These are phyloP conservation scores for Odontocerum albicorne DNA, from an alignment of 2,888 invertebrate genomes.

Conservation along the genomic window DNA sequence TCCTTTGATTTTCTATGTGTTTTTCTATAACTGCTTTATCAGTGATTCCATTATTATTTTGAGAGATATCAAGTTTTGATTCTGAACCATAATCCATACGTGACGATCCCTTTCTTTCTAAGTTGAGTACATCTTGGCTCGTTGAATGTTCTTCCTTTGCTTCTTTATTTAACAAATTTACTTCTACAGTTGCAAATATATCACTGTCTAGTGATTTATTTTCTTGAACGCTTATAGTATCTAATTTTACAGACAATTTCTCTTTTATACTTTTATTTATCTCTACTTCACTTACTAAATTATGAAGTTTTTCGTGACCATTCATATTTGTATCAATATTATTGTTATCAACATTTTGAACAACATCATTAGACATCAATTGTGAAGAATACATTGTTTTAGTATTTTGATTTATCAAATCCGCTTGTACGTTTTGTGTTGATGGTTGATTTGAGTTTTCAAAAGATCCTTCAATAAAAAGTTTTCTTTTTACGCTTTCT, in stretches of 20 bases:
- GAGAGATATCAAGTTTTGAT: neutral
- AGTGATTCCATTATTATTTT: neutral
- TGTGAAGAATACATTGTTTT: neutral
- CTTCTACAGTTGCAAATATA: neutral
- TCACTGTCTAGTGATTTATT: neutral
- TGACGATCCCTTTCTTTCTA: neutral
- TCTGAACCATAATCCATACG: too few species aligned
- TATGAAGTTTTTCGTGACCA: neutral
- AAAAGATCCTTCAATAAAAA: conserved; percentile 1
- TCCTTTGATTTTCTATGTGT: neutral
- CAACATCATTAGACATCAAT: too few species aligned
- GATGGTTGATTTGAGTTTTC: neutral
- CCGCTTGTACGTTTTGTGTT: neutral
- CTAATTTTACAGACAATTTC: neutral
- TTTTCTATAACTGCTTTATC: neutral
- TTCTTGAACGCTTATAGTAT: neutral
- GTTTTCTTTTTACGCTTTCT: conserved; percentile 9
- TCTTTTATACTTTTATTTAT: neutral
- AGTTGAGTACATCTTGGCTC: neutral
- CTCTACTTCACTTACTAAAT: neutral
- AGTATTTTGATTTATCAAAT: neutral
- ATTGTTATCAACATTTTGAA: neutral
- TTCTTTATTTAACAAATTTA: neutral
- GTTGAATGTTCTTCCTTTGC: neutral
- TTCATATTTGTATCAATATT: neutral